Conservation (phyloP, 2,113 vertebrate genomes). For the Corythaixoides concolor region DNA sequence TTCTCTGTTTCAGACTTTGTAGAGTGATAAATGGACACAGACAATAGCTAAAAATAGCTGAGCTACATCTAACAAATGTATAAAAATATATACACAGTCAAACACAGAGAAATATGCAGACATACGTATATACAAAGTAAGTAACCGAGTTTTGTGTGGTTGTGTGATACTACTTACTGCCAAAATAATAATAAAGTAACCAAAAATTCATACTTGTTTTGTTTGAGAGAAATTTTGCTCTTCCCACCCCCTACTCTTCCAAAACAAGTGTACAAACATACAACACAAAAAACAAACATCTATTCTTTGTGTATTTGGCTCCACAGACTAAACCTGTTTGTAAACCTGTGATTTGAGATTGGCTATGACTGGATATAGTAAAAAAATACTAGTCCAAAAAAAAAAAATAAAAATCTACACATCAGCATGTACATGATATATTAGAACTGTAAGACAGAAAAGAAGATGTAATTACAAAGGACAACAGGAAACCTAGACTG, state of each 20-base stretch:
- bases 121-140: background rate
- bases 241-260: background rate
- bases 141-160: background rate
- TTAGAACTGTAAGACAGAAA: background rate
- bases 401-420: background rate
- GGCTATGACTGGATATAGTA: background rate
- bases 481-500: background rate
- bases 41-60: background rate
- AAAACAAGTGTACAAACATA: background rate
- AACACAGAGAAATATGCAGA: background rate
- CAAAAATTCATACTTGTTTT: background rate
- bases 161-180: background rate
- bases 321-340: background rate
- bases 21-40: accelerated
- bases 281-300: background rate
- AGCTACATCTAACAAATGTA: background rate
- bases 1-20: background rate
- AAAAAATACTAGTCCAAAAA: background rate
- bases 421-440: background rate
- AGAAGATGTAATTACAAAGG: background rate
- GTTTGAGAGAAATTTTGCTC: background rate
- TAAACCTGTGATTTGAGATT: background rate
- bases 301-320: background rate
- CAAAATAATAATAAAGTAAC: background rate
- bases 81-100: background rate